A percentile compares a stretch with the other conserved stretches of the same genome.
These are phyloP conservation scores for Sepiola atlantica DNA, from an alignment of 2,888 invertebrate genomes.

Conservation along the genomic window DNA sequence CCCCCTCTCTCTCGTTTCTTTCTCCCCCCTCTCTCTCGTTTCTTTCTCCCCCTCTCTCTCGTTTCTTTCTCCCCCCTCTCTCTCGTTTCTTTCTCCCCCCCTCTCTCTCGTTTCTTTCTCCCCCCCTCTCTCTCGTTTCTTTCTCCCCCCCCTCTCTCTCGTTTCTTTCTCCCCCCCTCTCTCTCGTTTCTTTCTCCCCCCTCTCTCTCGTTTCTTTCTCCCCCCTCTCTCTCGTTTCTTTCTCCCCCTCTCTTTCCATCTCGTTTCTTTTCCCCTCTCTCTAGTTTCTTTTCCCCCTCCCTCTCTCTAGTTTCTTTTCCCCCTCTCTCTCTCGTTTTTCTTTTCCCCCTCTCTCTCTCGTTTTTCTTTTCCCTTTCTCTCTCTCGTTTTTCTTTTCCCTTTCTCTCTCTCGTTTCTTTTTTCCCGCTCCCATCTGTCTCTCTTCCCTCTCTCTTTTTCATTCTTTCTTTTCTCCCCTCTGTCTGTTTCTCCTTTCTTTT, in stretches of 20 bases:
- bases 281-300: no score
- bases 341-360: conserved; percentile 48
- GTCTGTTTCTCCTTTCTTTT: no score
- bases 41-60: not conserved
- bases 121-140: not conserved
- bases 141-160: not conserved
- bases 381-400: conserved; percentile 48
- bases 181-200: no score
- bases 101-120: not conserved
- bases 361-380: conserved; percentile 49
- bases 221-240: not conserved
- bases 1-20: no score
- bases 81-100: not conserved
- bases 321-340: no score
- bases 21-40: not conserved
- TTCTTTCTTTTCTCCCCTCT: no score
- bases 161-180: not conserved
- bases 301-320: not conserved
- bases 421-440: not conserved
- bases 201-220: not conserved
- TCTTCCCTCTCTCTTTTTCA: conserved; percentile 46
- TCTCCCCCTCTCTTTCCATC: not conserved
- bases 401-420: conserved; percentile 47
- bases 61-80: not conserved
- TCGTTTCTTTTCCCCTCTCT: not conserved